These are phyloP conservation scores for Diuraphis noxia DNA, from an alignment of 1,140 invertebrate genomes.

Conservation along the genomic window DNA sequence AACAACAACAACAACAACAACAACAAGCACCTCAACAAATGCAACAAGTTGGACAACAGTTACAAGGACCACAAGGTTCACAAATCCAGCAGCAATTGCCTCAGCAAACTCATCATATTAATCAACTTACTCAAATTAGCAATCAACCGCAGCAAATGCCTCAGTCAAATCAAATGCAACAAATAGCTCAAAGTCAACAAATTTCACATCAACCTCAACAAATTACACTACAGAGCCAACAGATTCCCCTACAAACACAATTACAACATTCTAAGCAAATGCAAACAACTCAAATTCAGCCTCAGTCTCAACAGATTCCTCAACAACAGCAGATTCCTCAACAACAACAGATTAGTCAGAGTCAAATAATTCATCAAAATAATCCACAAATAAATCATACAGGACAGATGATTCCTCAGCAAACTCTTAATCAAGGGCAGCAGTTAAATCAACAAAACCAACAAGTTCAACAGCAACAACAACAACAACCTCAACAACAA, in stretches of 20 bases:
- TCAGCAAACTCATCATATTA: constrained; percentile 55
- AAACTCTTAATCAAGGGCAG: constrained; percentile 60
- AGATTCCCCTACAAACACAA: constrained; percentile 52
- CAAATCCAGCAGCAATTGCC: constrained; percentile 56
- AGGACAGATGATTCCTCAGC: constrained; percentile 62
- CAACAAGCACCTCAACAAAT: constrained; percentile 54
- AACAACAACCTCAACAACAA: constrained; percentile 59
- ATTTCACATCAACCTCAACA: constrained; percentile 55
- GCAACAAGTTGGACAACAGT: constrained; percentile 53
- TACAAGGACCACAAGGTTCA: constrained; percentile 55
- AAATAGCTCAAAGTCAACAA: constrained; percentile 54
- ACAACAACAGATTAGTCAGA: constrained; percentile 52
- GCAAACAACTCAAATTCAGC: constrained; percentile 54
- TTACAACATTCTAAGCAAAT: constrained; percentile 58
- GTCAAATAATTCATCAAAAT: constrained; percentile 59
- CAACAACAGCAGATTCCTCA: constrained; percentile 56
- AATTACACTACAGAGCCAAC: constrained; percentile 29
- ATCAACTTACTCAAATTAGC: constrained; percentile 54
- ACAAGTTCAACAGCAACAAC: constrained; percentile 59
- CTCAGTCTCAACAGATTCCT: constrained; percentile 55
- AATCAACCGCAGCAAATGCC: constrained; percentile 54
- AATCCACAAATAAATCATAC: constrained; percentile 60
- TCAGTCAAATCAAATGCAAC: constrained; percentile 56
- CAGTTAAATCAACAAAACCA: constrained; percentile 61
- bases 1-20: constrained; percentile 53